phyloP scores from a whole-genome alignment of 2,113 vertebrate genomes.

The Rhizomys pruinosus region DNA sequence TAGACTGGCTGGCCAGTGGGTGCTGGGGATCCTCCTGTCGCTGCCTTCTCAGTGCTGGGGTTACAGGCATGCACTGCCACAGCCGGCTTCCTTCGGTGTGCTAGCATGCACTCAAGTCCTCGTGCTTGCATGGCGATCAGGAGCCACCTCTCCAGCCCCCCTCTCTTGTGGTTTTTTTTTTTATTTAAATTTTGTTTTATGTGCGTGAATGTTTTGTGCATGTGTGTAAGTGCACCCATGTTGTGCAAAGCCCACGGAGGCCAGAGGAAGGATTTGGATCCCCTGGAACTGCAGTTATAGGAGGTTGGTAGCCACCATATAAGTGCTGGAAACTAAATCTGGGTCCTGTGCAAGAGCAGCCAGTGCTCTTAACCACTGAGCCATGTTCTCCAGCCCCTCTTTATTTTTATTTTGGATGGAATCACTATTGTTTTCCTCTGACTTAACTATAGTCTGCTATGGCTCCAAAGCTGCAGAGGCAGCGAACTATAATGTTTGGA shows the following conservation, averaged over 20 bases:
- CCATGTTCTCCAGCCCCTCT: too few species aligned
- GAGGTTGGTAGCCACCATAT: too few species aligned
- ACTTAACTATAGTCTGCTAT: slow-evolving; percentile 3
- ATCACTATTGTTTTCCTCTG: neutral
- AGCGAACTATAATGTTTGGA: neutral
- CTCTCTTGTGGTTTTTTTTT: neutral
- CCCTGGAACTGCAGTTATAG: too few species aligned
- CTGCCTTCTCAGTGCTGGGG: neutral
- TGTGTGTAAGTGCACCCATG: too few species aligned
- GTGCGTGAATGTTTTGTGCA: too few species aligned
- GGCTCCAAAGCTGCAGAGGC: neutral
- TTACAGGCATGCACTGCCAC: neutral
- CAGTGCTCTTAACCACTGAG: too few species aligned
- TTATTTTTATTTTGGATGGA: neutral
- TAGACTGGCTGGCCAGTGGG: neutral
- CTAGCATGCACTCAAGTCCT: neutral
- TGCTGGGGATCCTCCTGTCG: neutral
- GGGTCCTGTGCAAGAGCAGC: too few species aligned
- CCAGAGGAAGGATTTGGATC: too few species aligned
- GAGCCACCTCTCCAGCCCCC: neutral
- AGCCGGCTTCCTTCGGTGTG: neutral
- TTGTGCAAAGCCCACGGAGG: too few species aligned
- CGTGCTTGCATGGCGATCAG: neutral
- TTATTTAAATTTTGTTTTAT: too few species aligned
- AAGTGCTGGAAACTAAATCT: too few species aligned